Evolutionary conservation across 2,797 vertebrate genomes (phyloP), one percentile per base, ranked within the genome.

Genomic region (Nyctibius grandis): DNA sequence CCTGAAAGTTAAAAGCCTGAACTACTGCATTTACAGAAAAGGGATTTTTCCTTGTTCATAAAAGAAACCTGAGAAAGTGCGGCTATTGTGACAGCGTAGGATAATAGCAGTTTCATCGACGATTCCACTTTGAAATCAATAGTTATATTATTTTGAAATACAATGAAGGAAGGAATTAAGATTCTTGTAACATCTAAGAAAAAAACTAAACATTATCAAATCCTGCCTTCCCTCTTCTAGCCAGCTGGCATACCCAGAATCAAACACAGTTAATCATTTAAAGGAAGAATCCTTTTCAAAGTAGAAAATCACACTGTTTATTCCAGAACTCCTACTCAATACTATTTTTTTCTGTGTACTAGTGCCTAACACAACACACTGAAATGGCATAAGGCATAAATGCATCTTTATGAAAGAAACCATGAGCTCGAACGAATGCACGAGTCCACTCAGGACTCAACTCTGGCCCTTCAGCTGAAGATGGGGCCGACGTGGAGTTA

Each of bases 281-380:
- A 97, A 98, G 96, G 93, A 97, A 97, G 94, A 97, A 96, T 97
- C 87, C 95, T 97, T 97, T 97, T 96, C 96, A 97, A 97, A 97
- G 95, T 85, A 96, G 95, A 97, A 98, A 98, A 97, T 97, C 96
- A 95, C 95, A 97, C 89, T 96, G 88, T 97, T 97, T 96, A 96
- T 97, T 97, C 85, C 93, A 96, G 96, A 97, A 91, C 88, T 96
- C 95, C 93, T 96, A 94, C 88, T 97, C 94, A 92, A 95, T 88
- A 96, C 93, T 95, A 96, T 88, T 94, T 89, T 95, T 92, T 94
- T 93, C 94, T 95, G 95, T 95, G 89, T 92, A 96, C 84, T 94
- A 88, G 89, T 96, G 95, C 97, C 95, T 97, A 96, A 94, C 96
- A 97, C 94, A 97, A 96, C 95, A 97, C 94, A 80, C 96, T 97